Evolutionary conservation across 2,113 vertebrate genomes (phyloP), one percentile per base, ranked within the genome.

Genomic region (Datnioides undecimradiatus): DNA sequence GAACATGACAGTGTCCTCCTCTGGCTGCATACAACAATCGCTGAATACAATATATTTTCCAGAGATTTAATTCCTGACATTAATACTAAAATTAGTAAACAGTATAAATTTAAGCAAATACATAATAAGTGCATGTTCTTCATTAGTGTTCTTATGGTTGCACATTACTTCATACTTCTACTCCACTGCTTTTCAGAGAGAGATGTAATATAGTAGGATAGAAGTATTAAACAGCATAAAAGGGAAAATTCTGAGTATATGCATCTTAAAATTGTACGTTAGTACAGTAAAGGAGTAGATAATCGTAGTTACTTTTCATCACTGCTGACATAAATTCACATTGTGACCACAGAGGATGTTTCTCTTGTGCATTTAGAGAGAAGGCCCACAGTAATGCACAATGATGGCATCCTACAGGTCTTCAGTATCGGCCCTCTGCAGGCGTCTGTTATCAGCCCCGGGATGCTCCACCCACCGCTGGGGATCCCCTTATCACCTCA

Each of bases 401-500:
- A 43, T 70, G 25, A 85, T 65, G 83, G 68, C 80, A 25, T 71
- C 69, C 84, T 70, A 46, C 82, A 86, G 74, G 85, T 87, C 80
- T 91, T 59, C 79, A 67, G 82, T 95, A 95, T 95, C 95, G 93
- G 88, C 8, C 48, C 73, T 36, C 67, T 66, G 84, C 92, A 95
- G 93, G 66, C 74, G 71, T 70, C 55, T 19, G 76, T 91, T 95
- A 95, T 94, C 94, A 79, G 80, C 16, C 48, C 23, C 33, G 59
- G 59, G 76, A 92, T 27, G 85, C 92, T 91, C 94, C 93, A 93
- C 93, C 94, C 93, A 90, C 88, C 86, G 54, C 69, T 17, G 83
- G 89, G 92, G 91, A 92, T 91, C 79, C 89, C 87, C 92, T 95
- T 95, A 95, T 95, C 95, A 82, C 57, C 76, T 43, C 36, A 12